phyloP scores from a whole-genome alignment of 1,140 invertebrate species.

The Zaprionus tsacasi region DNA sequence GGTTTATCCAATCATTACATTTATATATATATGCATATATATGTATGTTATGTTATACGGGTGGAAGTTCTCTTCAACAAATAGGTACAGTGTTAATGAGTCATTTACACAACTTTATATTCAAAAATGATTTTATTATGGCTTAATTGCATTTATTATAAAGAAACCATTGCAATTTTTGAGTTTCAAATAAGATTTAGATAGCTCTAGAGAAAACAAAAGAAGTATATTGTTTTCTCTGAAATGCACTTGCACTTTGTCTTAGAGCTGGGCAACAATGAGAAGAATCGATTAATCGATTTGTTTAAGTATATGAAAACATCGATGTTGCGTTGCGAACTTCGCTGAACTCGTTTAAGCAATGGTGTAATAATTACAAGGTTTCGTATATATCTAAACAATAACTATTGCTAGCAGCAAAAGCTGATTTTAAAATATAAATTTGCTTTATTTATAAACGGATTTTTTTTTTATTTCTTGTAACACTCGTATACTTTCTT shows the following conservation, averaged over 20 bases:
- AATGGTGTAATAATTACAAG: not conserved
- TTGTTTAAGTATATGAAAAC: not conserved
- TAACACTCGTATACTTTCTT: too few relatives aligned
- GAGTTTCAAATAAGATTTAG: not conserved
- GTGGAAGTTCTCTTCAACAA: not conserved
- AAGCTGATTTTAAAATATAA: too few relatives aligned
- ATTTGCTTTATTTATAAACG: too few relatives aligned
- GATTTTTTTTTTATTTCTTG: too few relatives aligned
- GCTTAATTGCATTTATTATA: not conserved
- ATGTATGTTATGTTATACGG: not conserved
- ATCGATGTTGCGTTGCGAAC: not conserved
- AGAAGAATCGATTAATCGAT: not conserved
- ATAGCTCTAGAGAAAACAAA: not conserved
- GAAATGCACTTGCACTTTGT: not conserved
- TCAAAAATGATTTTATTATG: not conserved
- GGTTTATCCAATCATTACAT: not conserved
- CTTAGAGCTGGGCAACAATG: not conserved
- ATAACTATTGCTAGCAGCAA: too few relatives aligned
- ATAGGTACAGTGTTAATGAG: not conserved
- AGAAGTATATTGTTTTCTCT: not conserved
- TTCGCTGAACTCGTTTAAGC: not conserved
- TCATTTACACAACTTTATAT: not conserved
- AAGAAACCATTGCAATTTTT: not conserved
- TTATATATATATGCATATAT: not conserved
- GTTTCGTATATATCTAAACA: too few relatives aligned